Evolutionary conservation across 2,113 vertebrate genomes (phyloP), one percentile per base, ranked within the genome.

Genomic region (Nannospalax galili): DNA sequence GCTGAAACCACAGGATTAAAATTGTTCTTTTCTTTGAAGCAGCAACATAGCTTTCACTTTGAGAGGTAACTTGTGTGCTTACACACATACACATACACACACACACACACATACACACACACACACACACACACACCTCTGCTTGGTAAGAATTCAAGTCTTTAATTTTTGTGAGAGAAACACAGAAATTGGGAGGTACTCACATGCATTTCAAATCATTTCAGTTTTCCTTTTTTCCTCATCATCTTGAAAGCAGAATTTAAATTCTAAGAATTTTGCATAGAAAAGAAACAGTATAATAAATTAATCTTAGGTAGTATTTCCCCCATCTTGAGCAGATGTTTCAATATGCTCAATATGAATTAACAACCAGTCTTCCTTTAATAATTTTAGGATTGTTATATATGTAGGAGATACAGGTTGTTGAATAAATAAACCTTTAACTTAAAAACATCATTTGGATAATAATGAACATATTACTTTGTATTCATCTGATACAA

Each of bases 111-210:
- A 72, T 12, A 73, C 3, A 52, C 62, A 48, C 17, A 12, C 64
- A 45, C 30, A 7, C 28, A 32, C 26, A 65, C 14, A 20, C 58
- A 40, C 17, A 78, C 35, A 35, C 52, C 52, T 0, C 12, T 95
- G 69, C 82, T 95, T 69, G 93, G 69, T 72, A 67, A 87, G 37
- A 85, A 84, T 67, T 86, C 94, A 91, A 90, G 95, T 60, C 92
- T 97, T 97, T 97, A 96, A 97, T 95, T 97, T 97, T 15, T 92
- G 52, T 96, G 85, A 97, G 72, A 97, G 62, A 96, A 97, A 98
- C 90, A 98, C 90, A 79, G 85, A n/a, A 97, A 94, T 84, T 67
- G 72, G 40, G 28, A 84, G n/a, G 26, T 70, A 78, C 48, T 89
- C 94, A 94, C 69, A 74, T 75, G 88, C 79, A 97, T 96, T 97